These are phyloP conservation scores for Lepas anatifera DNA, from an alignment of 2,888 invertebrate genomes.

Conservation along the genomic window DNA sequence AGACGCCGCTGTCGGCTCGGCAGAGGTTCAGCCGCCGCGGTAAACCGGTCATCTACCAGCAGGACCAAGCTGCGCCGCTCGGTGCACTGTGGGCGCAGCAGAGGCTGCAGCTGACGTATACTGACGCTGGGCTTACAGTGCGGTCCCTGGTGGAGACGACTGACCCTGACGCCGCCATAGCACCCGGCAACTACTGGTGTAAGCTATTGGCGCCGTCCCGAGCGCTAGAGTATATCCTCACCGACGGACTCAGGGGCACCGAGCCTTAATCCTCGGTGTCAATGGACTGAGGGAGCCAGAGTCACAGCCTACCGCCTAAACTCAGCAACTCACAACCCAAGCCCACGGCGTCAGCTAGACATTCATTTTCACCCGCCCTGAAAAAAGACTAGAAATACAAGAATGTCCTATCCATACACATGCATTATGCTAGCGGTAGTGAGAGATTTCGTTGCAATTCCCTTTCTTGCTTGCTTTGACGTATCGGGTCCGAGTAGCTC, in stretches of 20 bases:
- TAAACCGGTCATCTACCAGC: not conserved
- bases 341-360: too few species aligned
- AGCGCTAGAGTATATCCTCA: slow-evolving; percentile 20
- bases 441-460: too few species aligned
- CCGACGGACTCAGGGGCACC: slow-evolving; percentile 17
- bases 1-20: slow-evolving; percentile 8
- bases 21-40: slow-evolving; percentile 16
- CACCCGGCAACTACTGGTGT: slow-evolving; percentile 17
- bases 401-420: too few species aligned
- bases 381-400: too few species aligned
- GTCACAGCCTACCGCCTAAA: too few species aligned
- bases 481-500: too few species aligned
- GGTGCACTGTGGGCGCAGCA: slow-evolving; percentile 17
- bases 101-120: slow-evolving; percentile 13
- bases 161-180: slow-evolving; percentile 2
- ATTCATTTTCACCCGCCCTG: too few species aligned
- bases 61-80: slow-evolving; percentile 1
- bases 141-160: slow-evolving; percentile 13
- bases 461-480: too few species aligned
- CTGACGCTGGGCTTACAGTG: slow-evolving; percentile 8
- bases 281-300: too few species aligned
- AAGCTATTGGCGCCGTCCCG: slow-evolving; percentile 19
- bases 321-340: too few species aligned
- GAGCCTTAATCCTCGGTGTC: too few species aligned
- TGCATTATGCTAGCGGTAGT: too few species aligned